These are phyloP conservation scores for Gymnorhina tibicen DNA, from an alignment of 2,113 vertebrate species.

Conservation along the genomic window DNA sequence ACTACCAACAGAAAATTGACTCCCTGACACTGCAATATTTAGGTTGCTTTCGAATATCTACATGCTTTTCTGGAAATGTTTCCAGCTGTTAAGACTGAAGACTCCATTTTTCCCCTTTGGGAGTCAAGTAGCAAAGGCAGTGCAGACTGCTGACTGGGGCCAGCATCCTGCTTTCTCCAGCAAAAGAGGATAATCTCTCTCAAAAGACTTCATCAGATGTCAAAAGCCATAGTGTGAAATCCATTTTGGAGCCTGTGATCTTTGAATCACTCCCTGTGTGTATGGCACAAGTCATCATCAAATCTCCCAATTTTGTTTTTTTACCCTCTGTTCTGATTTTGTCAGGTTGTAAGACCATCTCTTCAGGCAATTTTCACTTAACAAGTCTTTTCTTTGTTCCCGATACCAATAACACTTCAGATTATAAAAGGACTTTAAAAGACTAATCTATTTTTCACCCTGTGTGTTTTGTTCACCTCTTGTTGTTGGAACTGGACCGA, in stretches of 20 bases:
- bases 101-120: neutral
- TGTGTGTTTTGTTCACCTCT: neutral
- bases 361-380: neutral
- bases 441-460: neutral
- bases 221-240: neutral
- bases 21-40: neutral
- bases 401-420: neutral
- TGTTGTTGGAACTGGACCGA: neutral
- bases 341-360: neutral
- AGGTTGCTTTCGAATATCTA: neutral
- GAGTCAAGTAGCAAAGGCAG: neutral
- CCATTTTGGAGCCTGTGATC: neutral
- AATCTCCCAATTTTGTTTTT: neutral
- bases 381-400: neutral
- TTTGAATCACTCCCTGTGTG: neutral
- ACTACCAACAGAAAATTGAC: neutral
- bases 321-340: neutral
- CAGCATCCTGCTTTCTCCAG: neutral
- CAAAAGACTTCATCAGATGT: neutral
- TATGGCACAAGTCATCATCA: rapidly evolving
- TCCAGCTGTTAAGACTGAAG: neutral
- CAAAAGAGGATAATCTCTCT: neutral
- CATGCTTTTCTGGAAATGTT: neutral
- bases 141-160: neutral
- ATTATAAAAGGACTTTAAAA: neutral